Percentiles rank a stretch among this genome's conserved stretches.
These are phyloP conservation scores for Marmota flaviventris DNA, from an alignment of 2,113 vertebrate genomes.

Conservation along the genomic window DNA sequence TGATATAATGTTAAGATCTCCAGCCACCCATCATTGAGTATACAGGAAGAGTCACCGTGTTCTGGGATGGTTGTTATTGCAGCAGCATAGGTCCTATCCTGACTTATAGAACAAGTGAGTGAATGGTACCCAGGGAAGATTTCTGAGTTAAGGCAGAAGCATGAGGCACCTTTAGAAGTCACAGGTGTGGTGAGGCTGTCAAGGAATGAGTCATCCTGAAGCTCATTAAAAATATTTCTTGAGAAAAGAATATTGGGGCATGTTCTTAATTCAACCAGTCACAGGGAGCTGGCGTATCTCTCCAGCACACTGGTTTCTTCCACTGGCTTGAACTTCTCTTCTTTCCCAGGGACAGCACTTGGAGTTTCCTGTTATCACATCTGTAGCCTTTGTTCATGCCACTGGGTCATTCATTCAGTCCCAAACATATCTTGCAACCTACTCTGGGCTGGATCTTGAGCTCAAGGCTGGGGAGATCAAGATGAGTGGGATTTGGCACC, in stretches of 20 bases:
- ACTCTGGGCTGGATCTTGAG: neutral
- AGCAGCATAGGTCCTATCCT: neutral
- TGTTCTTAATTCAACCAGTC: neutral
- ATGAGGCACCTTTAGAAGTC: neutral
- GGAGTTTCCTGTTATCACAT: neutral
- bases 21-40: neutral
- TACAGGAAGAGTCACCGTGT: neutral
- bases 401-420: neutral
- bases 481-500: neutral
- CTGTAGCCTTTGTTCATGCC: neutral
- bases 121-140: neutral
- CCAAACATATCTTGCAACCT: neutral
- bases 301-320: neutral
- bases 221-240: conserved; percentile 49
- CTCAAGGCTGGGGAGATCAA: neutral
- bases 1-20: neutral
- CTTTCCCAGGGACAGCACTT: neutral
- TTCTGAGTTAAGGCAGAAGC: neutral
- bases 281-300: neutral
- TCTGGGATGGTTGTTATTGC: neutral
- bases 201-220: conserved; percentile 20
- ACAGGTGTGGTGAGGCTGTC: neutral
- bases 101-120: neutral
- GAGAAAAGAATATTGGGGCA: neutral
- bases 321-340: neutral